A percentile compares a stretch with the other conserved stretches of the same genome.
Evolutionary conservation across 2,797 vertebrate genomes (phyloP).

Genomic region (Dromococcyx pavoninus): DNA sequence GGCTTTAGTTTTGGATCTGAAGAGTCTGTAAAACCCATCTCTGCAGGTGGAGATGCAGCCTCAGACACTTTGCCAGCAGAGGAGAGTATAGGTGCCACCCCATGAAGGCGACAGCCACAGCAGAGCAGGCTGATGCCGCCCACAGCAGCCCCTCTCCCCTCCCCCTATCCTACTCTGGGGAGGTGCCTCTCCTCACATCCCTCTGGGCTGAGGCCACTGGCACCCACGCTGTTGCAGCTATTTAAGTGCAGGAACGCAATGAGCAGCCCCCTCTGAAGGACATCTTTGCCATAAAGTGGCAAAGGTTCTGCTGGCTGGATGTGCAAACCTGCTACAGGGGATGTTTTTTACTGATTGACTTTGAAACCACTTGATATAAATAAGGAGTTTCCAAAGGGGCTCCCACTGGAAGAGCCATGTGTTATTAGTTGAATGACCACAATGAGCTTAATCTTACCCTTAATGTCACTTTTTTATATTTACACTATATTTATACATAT

Average conservation of each 20-base stretch:
- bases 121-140: neutral
- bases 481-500: neutral
- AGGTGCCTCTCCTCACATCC: too few relatives aligned
- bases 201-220: neutral
- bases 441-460: neutral
- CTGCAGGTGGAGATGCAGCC: neutral
- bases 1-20: neutral
- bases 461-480: neutral
- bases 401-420: neutral
- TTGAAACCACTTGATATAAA: neutral
- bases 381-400: neutral
- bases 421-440: neutral
- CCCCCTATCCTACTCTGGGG: accelerated
- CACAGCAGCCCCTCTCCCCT: neutral
- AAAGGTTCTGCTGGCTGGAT: neutral
- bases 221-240: accelerated
- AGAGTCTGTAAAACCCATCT: neutral
- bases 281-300: neutral
- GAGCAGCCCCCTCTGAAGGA: neutral
- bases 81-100: neutral
- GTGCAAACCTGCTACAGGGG: neutral
- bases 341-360: neutral
- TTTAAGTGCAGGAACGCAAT: neutral
- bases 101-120: neutral
- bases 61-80: neutral